Evolutionary conservation across 2,888 invertebrate species (phyloP).

Genomic region (Germaria angustata): DNA sequence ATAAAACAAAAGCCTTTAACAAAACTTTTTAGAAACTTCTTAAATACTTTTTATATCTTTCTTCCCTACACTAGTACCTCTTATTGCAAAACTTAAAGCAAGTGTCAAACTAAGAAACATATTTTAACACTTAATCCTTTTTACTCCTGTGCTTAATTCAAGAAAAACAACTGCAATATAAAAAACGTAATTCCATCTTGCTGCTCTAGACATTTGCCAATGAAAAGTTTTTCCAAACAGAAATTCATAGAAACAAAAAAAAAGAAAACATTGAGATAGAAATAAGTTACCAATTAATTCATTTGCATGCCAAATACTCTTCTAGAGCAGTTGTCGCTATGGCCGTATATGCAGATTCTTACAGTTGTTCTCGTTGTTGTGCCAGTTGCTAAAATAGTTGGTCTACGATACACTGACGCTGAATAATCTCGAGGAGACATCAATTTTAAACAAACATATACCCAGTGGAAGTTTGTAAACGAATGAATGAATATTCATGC

Average conservation of each 20-base stretch:
- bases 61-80: neutral
- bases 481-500: slow-evolving; percentile 60
- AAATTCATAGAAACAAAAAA: slow-evolving; percentile 22
- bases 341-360: neutral
- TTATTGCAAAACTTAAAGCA: slow-evolving; percentile 19
- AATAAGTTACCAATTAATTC: slow-evolving; percentile 71
- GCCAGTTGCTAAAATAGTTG: slow-evolving; percentile 36
- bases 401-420: slow-evolving; percentile 58
- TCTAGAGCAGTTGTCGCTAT: slow-evolving; percentile 37
- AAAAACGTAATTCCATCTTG: neutral
- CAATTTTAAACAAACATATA: slow-evolving; percentile 30
- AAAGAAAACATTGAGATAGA: slow-evolving; percentile 17
- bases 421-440: slow-evolving; percentile 67
- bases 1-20: neutral
- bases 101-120: slow-evolving; percentile 55
- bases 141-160: slow-evolving; percentile 3
- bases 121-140: slow-evolving; percentile 63
- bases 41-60: neutral
- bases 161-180: slow-evolving; percentile 29
- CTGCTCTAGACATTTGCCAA: slow-evolving; percentile 36
- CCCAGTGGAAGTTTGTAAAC: neutral
- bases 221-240: slow-evolving; percentile 42
- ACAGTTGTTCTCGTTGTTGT: neutral
- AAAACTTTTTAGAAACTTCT: neutral
- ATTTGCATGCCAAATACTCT: slow-evolving; percentile 71